Percentiles rank a stretch among this genome's conserved stretches.
These are phyloP conservation scores for Hydrolagus colliei DNA, from an alignment of 2,797 vertebrate species.

Conservation along the genomic window DNA sequence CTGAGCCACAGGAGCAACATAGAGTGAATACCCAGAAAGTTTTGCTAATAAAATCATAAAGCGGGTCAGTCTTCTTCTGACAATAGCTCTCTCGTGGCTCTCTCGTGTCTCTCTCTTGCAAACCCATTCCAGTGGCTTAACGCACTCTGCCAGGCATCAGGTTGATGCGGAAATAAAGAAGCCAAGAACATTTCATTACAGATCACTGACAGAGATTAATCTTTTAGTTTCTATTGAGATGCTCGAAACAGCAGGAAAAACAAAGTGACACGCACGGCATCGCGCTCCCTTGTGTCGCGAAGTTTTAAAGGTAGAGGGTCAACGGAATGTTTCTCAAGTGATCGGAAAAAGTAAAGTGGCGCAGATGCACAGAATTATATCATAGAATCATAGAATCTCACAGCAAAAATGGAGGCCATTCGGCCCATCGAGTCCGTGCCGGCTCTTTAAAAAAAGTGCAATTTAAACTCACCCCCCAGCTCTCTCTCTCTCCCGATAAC, in stretches of 20 bases:
- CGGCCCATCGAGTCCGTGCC: too few species aligned
- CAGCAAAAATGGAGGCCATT: too few species aligned
- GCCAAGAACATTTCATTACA: neutral
- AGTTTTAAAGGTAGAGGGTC: too few species aligned
- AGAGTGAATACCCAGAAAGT: neutral
- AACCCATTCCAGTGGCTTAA: neutral
- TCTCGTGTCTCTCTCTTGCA: neutral
- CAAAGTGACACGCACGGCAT: neutral
- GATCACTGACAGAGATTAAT: neutral
- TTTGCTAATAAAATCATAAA: slow-evolving; percentile 2
- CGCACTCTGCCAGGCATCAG: neutral
- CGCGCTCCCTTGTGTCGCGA: neutral
- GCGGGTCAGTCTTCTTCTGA: neutral
- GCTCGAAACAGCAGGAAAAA: neutral
- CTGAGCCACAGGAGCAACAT: neutral
- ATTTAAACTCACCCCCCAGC: too few species aligned
- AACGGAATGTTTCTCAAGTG: neutral
- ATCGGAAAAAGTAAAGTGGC: neutral
- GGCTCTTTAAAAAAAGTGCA: too few species aligned
- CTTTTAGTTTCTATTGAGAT: too few species aligned
- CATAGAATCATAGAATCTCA: too few species aligned
- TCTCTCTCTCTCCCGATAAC: too few species aligned
- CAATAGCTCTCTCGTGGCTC: neutral
- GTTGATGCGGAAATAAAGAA: slow-evolving; percentile 1
- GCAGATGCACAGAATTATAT: neutral